Conservation (phyloP, 2,888 invertebrate genomes). For the Dysmachus trigonus region DNA sequence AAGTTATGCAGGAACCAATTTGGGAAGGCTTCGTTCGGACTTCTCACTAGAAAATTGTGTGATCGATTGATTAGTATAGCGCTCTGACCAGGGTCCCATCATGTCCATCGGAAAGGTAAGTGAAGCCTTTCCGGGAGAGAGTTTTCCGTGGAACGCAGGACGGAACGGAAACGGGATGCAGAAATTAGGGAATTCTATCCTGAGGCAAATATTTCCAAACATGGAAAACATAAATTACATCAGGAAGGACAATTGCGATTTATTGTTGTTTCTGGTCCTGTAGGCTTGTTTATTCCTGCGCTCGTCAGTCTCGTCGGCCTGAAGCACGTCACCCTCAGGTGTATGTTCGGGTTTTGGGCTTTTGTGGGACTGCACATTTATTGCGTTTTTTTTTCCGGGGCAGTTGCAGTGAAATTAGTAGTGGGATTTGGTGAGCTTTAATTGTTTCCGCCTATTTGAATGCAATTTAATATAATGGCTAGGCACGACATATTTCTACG, state of each 20-base stretch:
- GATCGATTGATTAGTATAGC: conserved; percentile 45
- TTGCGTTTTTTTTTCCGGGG: too few relatives aligned
- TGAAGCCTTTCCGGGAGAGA: neutral
- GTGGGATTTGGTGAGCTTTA: neutral
- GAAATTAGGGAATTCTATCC: conserved; percentile 16
- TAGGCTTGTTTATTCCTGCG: conserved; percentile 35
- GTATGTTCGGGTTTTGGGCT: neutral
- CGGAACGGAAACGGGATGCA: neutral
- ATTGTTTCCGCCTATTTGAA: neutral
- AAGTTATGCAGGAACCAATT: conserved; percentile 22
- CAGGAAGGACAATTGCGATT: conserved; percentile 47
- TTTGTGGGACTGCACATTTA: neutral
- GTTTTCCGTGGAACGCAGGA: neutral
- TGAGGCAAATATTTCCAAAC: conserved; percentile 44
- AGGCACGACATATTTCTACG: neutral
- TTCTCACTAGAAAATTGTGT: conserved; percentile 42
- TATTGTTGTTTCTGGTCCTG: conserved; percentile 41
- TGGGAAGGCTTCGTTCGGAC: conserved; percentile 10
- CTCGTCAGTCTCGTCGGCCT: conserved; percentile 1
- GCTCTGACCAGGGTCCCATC: neutral
- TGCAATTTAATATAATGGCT: neutral
- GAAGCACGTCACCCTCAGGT: conserved; percentile 11
- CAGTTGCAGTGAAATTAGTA: neutral
- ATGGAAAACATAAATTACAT: conserved; percentile 45
- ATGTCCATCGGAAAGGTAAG: conserved; percentile 36